Evolutionary conservation across 2,888 invertebrate species (phyloP).

Genomic region (Hemithea aestivaria): DNA sequence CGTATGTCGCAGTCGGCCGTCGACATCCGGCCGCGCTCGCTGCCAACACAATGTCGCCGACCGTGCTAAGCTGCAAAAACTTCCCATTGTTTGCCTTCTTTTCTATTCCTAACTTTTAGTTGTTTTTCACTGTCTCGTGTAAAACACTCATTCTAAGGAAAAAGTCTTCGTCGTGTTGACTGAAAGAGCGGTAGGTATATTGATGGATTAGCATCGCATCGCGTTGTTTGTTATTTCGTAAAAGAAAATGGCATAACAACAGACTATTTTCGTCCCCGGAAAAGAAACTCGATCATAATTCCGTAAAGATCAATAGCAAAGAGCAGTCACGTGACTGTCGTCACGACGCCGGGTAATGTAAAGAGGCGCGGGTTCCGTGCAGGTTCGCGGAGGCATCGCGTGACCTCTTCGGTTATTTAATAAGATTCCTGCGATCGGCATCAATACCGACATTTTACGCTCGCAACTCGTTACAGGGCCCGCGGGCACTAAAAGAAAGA

Average conservation of each 20-base stretch:
- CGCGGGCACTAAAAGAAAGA: slow-evolving; percentile 25
- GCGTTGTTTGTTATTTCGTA: slow-evolving; percentile 1
- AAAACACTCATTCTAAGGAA: slow-evolving; percentile 39
- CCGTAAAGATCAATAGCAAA: slow-evolving; percentile 28
- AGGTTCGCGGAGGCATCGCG: slow-evolving; percentile 48
- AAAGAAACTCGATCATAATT: slow-evolving; percentile 19
- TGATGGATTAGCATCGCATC: slow-evolving; percentile 6
- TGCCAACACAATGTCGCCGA: slow-evolving; percentile 60
- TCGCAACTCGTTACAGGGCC: slow-evolving; percentile 28
- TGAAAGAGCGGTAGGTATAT: slow-evolving; percentile 27
- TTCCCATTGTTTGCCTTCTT: slow-evolving; percentile 55
- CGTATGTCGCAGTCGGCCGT: slow-evolving; percentile 50
- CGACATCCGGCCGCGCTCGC: slow-evolving; percentile 48
- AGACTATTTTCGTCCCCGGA: slow-evolving; percentile 18
- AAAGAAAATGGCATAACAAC: slow-evolving; percentile 11
- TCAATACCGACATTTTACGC: slow-evolving; percentile 33
- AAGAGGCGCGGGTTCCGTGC: slow-evolving; percentile 32
- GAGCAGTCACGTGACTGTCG: slow-evolving; percentile 37
- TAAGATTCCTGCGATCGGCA: slow-evolving; percentile 42
- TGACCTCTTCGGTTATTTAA: slow-evolving; percentile 60
- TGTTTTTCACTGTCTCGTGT: slow-evolving; percentile 49
- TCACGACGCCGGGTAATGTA: slow-evolving; percentile 25
- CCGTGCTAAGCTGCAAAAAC: slow-evolving; percentile 61
- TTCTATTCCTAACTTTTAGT: slow-evolving; percentile 57
- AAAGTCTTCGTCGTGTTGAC: slow-evolving; percentile 24